Evolutionary conservation across 2,797 vertebrate species (phyloP).

Genomic region (Psittacula derbiana): DNA sequence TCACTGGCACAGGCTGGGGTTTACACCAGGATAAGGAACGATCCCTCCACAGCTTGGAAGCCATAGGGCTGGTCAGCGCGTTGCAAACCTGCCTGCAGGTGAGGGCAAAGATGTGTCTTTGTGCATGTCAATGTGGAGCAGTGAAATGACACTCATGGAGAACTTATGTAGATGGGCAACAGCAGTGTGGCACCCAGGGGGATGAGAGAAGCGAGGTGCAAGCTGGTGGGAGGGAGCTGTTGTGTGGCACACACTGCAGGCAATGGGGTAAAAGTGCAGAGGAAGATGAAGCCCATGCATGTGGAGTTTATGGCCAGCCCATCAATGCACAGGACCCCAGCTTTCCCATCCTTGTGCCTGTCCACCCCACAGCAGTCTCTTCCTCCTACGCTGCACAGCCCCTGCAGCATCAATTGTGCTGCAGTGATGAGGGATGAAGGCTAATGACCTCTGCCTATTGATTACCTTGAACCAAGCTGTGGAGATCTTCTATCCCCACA

Average conservation of each 20-base stretch:
- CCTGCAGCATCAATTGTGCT: neutral
- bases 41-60: neutral
- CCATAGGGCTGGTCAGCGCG: neutral
- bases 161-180: accelerated
- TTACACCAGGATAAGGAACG: neutral
- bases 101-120: neutral
- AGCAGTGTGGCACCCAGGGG: accelerated
- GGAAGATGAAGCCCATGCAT: neutral
- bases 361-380: neutral
- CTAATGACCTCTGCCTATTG: neutral
- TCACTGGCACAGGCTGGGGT: neutral
- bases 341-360: neutral
- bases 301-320: neutral
- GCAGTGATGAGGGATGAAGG: neutral
- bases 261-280: accelerated
- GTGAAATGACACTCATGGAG: neutral
- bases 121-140: neutral
- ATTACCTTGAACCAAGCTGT: neutral
- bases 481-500: neutral
- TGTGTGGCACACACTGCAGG: neutral
- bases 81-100: neutral
- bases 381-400: neutral
- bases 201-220: accelerated
- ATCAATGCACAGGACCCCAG: neutral
- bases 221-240: neutral